phyloP scores from a whole-genome alignment of 92 coral and sea anemone species.

The Ricordea florida region DNA sequence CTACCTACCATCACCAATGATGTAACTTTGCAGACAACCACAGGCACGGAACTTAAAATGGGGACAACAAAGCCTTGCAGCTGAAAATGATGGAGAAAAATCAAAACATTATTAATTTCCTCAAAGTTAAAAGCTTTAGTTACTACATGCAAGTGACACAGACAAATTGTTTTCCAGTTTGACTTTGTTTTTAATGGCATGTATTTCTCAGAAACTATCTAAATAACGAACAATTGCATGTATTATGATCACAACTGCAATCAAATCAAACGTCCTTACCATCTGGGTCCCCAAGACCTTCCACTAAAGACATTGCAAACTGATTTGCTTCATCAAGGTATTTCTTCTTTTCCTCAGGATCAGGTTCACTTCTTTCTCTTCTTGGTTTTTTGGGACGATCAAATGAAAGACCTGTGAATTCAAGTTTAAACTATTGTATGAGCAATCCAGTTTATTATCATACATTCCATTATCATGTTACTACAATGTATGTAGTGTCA shows the following conservation, averaged over 20 bases:
- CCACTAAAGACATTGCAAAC: conserved; percentile 91
- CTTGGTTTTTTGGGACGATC: conserved; percentile 89
- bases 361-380: conserved; percentile 60
- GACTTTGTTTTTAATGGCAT: too few relatives aligned
- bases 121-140: not conserved
- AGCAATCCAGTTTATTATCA: not conserved
- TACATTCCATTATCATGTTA: too few relatives aligned
- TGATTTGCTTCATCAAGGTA: conserved; percentile 87
- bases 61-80: conserved; percentile 86
- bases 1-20: conserved; percentile 87
- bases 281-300: conserved; percentile 90
- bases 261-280: conserved; percentile 40
- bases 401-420: conserved; percentile 81
- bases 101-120: not conserved
- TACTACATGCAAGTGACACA: too few relatives aligned
- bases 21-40: conserved; percentile 89
- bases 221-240: too few relatives aligned
- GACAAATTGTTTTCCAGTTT: too few relatives aligned
- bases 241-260: too few relatives aligned
- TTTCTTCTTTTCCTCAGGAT: conserved; percentile 76
- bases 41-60: conserved; percentile 82
- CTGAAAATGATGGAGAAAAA: conserved; percentile 47
- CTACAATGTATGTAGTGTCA: too few relatives aligned
- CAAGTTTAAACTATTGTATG: not conserved
- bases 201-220: too few relatives aligned